phyloP scores from a whole-genome alignment of 2,888 invertebrate genomes.

The Brenthis hecate region DNA sequence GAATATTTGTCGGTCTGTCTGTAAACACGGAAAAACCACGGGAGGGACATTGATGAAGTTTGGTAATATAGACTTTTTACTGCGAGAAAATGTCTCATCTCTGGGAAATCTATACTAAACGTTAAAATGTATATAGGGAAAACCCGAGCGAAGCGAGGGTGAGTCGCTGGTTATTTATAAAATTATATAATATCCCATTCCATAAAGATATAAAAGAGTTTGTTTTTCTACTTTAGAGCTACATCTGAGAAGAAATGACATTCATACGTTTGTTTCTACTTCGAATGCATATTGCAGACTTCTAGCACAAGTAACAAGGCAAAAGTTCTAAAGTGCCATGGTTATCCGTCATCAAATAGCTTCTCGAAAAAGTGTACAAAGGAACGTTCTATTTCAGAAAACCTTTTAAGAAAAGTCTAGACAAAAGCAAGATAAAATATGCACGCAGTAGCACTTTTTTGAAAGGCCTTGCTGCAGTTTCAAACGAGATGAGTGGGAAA shows the following conservation, averaged over 20 bases:
- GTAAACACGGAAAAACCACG: too few species aligned
- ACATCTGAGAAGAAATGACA: background rate
- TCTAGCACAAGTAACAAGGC: constrained; percentile 23
- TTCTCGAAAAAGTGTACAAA: constrained; percentile 33
- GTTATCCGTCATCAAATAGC: constrained; percentile 33
- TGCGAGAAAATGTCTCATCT: too few species aligned
- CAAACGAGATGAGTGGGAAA: constrained; percentile 29
- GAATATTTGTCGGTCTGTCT: too few species aligned
- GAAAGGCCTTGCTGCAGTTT: constrained; percentile 34
- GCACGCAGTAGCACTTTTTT: constrained; percentile 33
- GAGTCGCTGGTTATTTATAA: too few species aligned
- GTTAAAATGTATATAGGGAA: too few species aligned
- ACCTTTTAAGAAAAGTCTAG: constrained; percentile 40
- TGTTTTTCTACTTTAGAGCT: too few species aligned
- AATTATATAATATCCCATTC: too few species aligned
- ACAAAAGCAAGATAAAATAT: constrained; percentile 39
- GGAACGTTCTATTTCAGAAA: constrained; percentile 34
- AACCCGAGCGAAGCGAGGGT: too few species aligned
- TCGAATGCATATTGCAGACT: constrained; percentile 11
- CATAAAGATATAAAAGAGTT: too few species aligned
- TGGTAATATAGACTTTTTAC: too few species aligned
- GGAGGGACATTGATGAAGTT: too few species aligned
- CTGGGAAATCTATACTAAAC: too few species aligned
- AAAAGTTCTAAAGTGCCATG: constrained; percentile 24
- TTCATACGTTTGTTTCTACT: constrained; percentile 7